Base-by-base conservation (phyloP, 2,888 invertebrate genomes). In the Diachrysia chrysitis region DNA sequence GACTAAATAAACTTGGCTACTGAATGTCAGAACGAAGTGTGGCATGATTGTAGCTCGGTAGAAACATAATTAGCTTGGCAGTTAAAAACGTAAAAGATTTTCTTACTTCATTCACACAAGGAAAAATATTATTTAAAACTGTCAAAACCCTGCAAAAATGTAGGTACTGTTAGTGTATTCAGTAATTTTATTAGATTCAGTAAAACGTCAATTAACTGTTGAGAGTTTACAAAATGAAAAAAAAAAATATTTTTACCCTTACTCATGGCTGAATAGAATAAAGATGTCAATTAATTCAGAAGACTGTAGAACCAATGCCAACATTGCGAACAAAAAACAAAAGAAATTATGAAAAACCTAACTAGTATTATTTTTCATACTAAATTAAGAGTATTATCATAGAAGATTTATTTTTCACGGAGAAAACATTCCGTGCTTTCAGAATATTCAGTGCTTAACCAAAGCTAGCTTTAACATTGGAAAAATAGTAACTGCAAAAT, bases 1-100 rank as follows among this genome's bases (percentile, higher is more conserved):
- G 59, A 79, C 69, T 79, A 61, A 62, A 63, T 76, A 66, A 69
- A 79, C 48, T 17, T 59, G 10, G 65, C 56, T 42, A 56, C 53
- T 74, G 70, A 56, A 69, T 66, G 58, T 58, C 60, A 68, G 66
- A 60, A 65, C 58, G 19, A 46, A 60, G 51, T 55, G 23, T 32
- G 51, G 63, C 21, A 25, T 56, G 53, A 48, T 64, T 60, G 25
- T 66, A 68, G n/a, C 62, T 60, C n/a, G 3, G 10, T 56, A 23
- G 19, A 58, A 56, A 48, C n/a, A 35, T 67, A 23, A 58, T 35
- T 42, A 16, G 0, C 1, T 54, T 35, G 35, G 17, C 12, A 14
- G 25, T 60, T 56, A 2, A 46, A 42, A n/a, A 48, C 42, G 42
- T 6, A 42, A n/a, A 37, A 14, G 14, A 37, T 14, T 37, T 37